Base-by-base conservation (phyloP, 2,797 vertebrate species). In the Loriculus beryllinus region DNA sequence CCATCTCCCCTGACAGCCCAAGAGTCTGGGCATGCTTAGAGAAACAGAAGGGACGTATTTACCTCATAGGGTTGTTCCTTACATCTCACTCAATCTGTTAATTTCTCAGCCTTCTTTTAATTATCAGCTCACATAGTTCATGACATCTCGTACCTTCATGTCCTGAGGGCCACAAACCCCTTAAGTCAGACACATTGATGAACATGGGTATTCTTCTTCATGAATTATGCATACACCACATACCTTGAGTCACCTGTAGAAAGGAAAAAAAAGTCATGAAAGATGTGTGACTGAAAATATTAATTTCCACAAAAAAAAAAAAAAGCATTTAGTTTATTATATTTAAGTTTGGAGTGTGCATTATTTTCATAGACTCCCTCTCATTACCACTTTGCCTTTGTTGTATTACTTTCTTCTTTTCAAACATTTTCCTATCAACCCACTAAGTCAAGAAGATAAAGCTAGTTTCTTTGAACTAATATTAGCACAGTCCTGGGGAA, bases 381-480 rank as follows among this genome's bases (percentile, higher is more conserved):
- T 82, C n/a, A 52, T 52, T 90, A 64, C 12, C 43, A 77, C 47
- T 84, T 90, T 86, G 35, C 26, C 74, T 94, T 92, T 95, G 64
- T 93, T 92, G 48, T 86, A 14, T 64, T 77, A 56, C 40, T 92
- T 92, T 95, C 52, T 90, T 92, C 67, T 84, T 90, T 82, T 84
- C 74, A 82, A 75, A 79, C 60, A 62, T 74, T 87, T 92, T 91
- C 21, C 49, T 72, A 45, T 86, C 69, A 56, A 87, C 72, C 51
- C 39, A 60, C 52, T 89, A 90, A 92, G 75, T 81, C 42, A 63
- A 78, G 75, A 92, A 28, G 40, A 86, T 83, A 69, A 91, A 88
- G 72, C 11, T 77, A 49, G 71, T 82, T 91, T 74, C 83, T 93
- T 93, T 95, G 90, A 95, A 87, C 69, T 92, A 90, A 86, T 87